Evolutionary conservation across 1,140 invertebrate species (phyloP), one percentile per base, ranked within the genome.

Genomic region (Drosophila nannoptera): DNA sequence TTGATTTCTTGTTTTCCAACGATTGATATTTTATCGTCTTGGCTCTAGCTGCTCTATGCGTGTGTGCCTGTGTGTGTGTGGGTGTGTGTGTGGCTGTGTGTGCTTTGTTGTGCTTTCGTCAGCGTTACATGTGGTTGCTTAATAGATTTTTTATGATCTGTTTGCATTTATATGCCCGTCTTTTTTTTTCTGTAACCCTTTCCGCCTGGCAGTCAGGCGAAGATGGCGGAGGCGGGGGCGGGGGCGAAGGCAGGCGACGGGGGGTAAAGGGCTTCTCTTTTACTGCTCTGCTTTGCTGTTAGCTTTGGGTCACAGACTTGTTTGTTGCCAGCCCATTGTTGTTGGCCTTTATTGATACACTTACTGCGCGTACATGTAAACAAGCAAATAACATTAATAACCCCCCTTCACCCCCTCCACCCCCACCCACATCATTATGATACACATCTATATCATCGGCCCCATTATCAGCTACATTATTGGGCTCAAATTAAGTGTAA

Each of bases 11-110:
- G 80, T 84, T 84, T 86, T 76, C 63, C 81, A 86, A 64, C 80
- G 81, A 86, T 87, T 86, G 81, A 86, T 86, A 86, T 86, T 87
- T 87, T 86, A 87, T 88, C 77, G 84, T 76, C 78, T 77, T 77
- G 72, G 12, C 9, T 9, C 43, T 45, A 16, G 16, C 66, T 64
- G 65, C 53, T 58, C n/a, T 32, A 35, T 32, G 8, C 8, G 8
- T 16, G 59, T 22, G 22, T 58, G 35, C 50, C 32, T 38, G 33
- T 56, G 61, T 43, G 49, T 42, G 38, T 43, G 54, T 60, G 53
- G 66, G 58, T 53, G 53, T 58, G 63, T 40, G 43, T 45, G 52
- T 22, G 49, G 33, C 31, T 45, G 32, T 60, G 43, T 60, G 43
- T 49, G 45, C 42, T 49, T 32, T 70, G 16, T 40, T 48, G 53